Base-by-base conservation (phyloP, 2,797 vertebrate genomes). In the Lycodopsis pacificus region DNA sequence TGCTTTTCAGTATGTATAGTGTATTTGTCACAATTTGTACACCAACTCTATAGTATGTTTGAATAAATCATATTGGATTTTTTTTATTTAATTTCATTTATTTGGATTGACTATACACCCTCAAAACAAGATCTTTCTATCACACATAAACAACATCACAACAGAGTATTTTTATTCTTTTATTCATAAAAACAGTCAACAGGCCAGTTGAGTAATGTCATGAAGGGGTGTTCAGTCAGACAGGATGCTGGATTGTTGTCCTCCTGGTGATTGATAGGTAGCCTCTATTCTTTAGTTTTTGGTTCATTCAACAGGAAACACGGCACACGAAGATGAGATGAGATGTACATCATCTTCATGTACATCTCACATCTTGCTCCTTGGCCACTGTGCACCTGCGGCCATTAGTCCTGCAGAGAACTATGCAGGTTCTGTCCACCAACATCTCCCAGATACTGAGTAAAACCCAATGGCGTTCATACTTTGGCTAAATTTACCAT, bases 181-280 rank as follows among this genome's bases (percentile, higher is more conserved):
- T 83, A 83, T 92, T 91, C 79, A 89, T 89, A 91, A 88, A 95
- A 94, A 94, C 83, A 85, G 88, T 89, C 87, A 91, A 90, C 90
- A 94, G 87, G 88, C 90, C 89, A 79, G 85, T 91, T 88, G 89
- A 79, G 67, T 82, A 70, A 73, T 76, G 67, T 84, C 83, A 87
- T 82, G 65, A 78, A 76, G 42, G 65, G 80, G 54, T 72, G 80
- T 90, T 73, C 88, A 87, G 62, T 90, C 75, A 86, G 90, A 89
- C 83, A 80, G 61, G 76, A 82, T 79, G 85, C 65, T 86, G 77
- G 82, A 89, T 92, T 87, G 77, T 77, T 80, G 84, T 92, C 85
- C 59, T 89, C 80, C 76, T 87, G 87, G 78, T 87, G 89, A 92
- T 92, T 90, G 86, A 89, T 81, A 73, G 66, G 69, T 77, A 88